Evolutionary conservation across 2,113 vertebrate genomes (phyloP).

Genomic region (Dermatemys mawii): DNA sequence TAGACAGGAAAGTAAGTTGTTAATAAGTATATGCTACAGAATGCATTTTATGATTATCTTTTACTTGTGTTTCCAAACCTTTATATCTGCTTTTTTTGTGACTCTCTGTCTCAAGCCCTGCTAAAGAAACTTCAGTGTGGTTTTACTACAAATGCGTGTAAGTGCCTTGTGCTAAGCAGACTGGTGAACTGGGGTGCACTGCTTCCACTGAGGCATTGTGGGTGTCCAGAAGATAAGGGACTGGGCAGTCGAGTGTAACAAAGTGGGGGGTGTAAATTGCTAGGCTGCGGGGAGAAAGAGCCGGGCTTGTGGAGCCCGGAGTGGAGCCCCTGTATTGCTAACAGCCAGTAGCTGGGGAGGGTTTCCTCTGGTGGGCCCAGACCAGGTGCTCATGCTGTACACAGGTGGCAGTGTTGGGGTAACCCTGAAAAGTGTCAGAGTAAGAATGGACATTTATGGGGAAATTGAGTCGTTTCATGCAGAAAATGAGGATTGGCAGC

Average conservation of each 20-base stretch:
- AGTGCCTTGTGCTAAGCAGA: not conserved
- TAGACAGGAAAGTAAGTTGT: too few species aligned
- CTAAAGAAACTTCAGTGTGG: not conserved
- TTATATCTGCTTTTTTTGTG: too few species aligned
- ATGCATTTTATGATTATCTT: too few species aligned
- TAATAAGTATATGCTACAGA: too few species aligned
- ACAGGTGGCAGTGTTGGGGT: not conserved
- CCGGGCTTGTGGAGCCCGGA: not conserved
- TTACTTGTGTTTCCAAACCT: too few species aligned
- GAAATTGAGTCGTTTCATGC: conserved; percentile 4
- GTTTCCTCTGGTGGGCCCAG: not conserved
- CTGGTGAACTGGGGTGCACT: not conserved
- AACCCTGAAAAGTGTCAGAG: not conserved
- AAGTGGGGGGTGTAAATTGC: not conserved
- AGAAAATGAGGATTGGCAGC: not conserved
- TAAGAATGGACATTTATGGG: not conserved
- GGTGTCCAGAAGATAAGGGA: not conserved
- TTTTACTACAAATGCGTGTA: not conserved
- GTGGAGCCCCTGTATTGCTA: not conserved
- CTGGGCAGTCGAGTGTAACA: not conserved
- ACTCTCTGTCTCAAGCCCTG: too few species aligned
- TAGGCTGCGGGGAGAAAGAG: not conserved
- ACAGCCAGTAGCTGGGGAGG: not conserved
- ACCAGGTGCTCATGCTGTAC: not conserved
- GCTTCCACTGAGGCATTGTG: not conserved